Percentiles rank a stretch among this genome's conserved stretches.
phyloP scores from a whole-genome alignment of 1,140 invertebrate species.

The Mya arenaria region DNA sequence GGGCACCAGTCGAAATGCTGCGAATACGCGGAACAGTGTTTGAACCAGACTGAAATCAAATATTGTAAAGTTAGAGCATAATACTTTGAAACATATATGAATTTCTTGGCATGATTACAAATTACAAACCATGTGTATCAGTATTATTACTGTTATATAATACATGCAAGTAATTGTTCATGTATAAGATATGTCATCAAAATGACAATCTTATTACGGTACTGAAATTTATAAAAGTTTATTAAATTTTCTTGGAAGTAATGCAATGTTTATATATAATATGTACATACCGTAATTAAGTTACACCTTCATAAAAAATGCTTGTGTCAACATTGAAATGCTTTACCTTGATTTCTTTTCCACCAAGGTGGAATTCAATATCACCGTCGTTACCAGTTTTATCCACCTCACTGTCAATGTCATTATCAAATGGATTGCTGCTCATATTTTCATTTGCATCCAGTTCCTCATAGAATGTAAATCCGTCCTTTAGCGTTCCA shows the following conservation, averaged over 20 bases:
- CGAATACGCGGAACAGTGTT: slow-evolving; percentile 49
- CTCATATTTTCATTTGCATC: slow-evolving; percentile 47
- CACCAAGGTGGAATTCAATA: slow-evolving; percentile 54
- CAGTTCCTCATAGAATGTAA: slow-evolving; percentile 68
- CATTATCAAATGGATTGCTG: slow-evolving; percentile 52
- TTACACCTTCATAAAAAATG: too few relatives aligned
- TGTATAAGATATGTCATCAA: too few relatives aligned
- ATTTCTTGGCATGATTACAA: too few relatives aligned
- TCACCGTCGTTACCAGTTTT: background rate
- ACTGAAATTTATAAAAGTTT: too few relatives aligned
- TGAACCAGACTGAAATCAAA: slow-evolving; percentile 48
- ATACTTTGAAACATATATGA: background rate
- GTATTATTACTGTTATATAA: too few relatives aligned
- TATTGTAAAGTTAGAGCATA: background rate
- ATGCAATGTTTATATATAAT: too few relatives aligned
- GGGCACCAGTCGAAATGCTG: background rate
- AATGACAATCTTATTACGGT: too few relatives aligned
- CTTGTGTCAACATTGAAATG: background rate
- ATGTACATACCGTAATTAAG: too few relatives aligned
- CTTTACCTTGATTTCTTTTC: slow-evolving; percentile 49
- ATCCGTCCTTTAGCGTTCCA: slow-evolving; percentile 69
- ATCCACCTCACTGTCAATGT: slow-evolving; percentile 4
- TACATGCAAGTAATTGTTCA: background rate
- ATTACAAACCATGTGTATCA: too few relatives aligned
- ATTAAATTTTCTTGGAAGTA: too few relatives aligned